Base-by-base conservation (phyloP, 2,113 vertebrate species). In the Rhinoderma darwinii region DNA sequence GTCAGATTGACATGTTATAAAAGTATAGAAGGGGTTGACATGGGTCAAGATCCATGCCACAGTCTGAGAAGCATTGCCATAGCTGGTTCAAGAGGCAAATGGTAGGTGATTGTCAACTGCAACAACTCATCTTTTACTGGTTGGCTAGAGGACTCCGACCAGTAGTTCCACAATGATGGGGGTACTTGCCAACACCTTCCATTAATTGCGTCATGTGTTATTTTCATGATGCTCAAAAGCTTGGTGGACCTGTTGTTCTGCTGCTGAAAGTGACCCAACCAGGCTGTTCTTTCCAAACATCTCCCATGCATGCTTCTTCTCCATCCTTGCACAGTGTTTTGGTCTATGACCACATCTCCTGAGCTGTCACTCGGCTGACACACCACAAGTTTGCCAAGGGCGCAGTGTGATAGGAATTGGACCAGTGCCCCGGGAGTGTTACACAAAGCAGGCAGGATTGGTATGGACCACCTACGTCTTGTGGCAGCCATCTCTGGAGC, bases 381-480 rank as follows among this genome's bases (percentile, higher is more conserved):
- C 68, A 41, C 7, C 68, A 25, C 68, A 72, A 39, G 32, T 41
- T 41, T 72, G 35, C 68, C 25, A 25, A 25, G 25, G 68, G 7
- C 10, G 18, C 20, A 1, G 68, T 12, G 68, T 41, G 68, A 72
- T 41, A 41, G 68, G 39, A 25, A 1, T 72, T 72, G 68, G 68
- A 39, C 32, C 32, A 1, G 32, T 70, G 37, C 66, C 66, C 66
- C 66, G 18, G 66, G 32, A 37, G 37, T 72, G 39, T 39, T 39
- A 72, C 68, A 72, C 68, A 25, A 41, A 39, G 68, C 68, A 72
- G 68, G 68, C 68, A 70, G 35, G 27, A n/a, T 18, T 61, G 66
- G n/a, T 47, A 43, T 27, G 17, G 87, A 79, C 88, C 88, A 89
- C 89, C 82, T 63, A 27, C 68, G 25, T 86, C 84, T 9, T 32